Conservation (phyloP, 2,888 invertebrate species). For the Zaprionus lineosus region DNA sequence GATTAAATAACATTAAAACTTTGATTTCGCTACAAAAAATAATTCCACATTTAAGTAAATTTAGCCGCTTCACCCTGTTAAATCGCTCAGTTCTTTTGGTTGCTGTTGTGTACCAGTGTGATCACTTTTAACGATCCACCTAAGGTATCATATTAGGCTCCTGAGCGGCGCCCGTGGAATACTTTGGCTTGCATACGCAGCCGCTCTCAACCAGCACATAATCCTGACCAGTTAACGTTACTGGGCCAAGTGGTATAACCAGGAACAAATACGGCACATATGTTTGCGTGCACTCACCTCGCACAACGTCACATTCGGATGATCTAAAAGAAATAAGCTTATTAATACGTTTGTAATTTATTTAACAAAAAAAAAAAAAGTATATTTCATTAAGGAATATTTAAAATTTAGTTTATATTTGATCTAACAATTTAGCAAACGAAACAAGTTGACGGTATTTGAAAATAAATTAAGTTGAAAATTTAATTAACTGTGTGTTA, state of each 20-base stretch:
- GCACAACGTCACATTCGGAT: conserved; percentile 93
- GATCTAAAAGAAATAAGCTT: conserved; percentile 86
- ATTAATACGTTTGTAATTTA: not conserved
- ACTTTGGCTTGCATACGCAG: conserved; percentile 91
- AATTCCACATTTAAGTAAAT: conserved; percentile 62
- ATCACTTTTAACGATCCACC: conserved; percentile 35
- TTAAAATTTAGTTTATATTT: too few relatives aligned
- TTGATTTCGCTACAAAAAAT: conserved; percentile 77
- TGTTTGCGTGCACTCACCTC: conserved; percentile 95
- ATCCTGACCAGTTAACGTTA: conserved; percentile 95
- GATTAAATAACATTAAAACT: conserved; percentile 69
- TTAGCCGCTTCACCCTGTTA: conserved; percentile 55
- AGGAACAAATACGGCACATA: conserved; percentile 93
- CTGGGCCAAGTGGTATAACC: conserved; percentile 94
- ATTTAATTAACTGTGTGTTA: too few relatives aligned
- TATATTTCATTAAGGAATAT: too few relatives aligned
- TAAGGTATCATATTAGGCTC: conserved; percentile 83
- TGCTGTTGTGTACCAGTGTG: conserved; percentile 64
- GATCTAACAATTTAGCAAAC: too few relatives aligned
- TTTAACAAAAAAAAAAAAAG: conserved; percentile 5
- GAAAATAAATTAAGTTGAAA: too few relatives aligned
- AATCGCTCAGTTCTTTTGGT: conserved; percentile 78
- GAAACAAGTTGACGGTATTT: too few relatives aligned
- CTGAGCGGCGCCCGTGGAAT: conserved; percentile 82
- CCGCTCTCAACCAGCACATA: conserved; percentile 97